These are phyloP conservation scores for Halichoerus grypus DNA, from an alignment of 2,113 vertebrate species.

Conservation along the genomic window DNA sequence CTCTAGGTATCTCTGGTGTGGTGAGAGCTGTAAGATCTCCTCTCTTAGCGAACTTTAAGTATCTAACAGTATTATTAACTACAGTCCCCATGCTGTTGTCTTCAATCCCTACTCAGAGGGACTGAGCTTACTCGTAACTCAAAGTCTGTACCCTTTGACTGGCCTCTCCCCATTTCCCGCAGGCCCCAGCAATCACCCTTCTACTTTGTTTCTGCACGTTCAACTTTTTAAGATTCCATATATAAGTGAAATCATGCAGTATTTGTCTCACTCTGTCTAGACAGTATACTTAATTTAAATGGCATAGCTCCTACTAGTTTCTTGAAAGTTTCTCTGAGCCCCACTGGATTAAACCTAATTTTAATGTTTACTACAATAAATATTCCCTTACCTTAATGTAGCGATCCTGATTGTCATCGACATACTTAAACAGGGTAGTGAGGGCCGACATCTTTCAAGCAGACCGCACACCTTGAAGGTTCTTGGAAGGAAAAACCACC, in stretches of 20 bases:
- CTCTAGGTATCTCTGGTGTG: neutral
- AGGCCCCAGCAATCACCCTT: no score
- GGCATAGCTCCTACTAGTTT: neutral
- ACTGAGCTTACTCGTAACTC: neutral
- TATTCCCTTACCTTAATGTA: slow-evolving; percentile 91
- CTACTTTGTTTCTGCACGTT: neutral
- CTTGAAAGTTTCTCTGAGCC: neutral
- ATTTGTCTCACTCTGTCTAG: neutral
- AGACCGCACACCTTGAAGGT: neutral
- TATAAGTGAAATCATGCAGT: neutral
- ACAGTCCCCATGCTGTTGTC: rapidly evolving
- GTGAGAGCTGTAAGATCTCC: neutral
- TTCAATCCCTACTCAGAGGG: neutral
- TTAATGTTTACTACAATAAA: neutral
- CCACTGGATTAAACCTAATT: neutral
- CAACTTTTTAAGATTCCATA: neutral
- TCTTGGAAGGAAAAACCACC: neutral
- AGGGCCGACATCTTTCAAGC: slow-evolving; percentile 91
- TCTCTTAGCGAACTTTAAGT: neutral
- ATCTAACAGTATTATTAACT: neutral
- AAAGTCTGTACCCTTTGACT: neutral
- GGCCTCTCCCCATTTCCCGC: neutral
- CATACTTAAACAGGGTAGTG: slow-evolving; percentile 91
- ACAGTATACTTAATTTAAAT: neutral
- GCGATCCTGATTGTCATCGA: slow-evolving; percentile 95